Percentiles rank a stretch among this genome's conserved stretches.
Evolutionary conservation across 2,797 vertebrate genomes (phyloP).

Genomic region (Gymnocypris eckloni): DNA sequence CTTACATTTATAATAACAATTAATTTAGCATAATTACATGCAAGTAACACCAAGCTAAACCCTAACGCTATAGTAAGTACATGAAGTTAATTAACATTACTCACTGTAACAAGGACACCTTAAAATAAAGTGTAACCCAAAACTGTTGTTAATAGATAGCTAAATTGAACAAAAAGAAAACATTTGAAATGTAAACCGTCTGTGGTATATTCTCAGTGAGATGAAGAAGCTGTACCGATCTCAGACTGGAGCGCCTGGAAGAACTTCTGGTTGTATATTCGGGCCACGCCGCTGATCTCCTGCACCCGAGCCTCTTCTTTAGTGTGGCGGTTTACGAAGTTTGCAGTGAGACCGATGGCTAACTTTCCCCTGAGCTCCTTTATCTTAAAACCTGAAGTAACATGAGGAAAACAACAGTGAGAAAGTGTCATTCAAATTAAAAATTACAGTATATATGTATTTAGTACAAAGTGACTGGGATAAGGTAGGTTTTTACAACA

Average conservation of each 20-base stretch:
- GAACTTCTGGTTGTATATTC: slow-evolving; percentile 97
- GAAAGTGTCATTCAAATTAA: not conserved
- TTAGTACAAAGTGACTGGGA: not conserved
- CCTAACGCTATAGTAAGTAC: not conserved
- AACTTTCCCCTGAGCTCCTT: slow-evolving; percentile 92
- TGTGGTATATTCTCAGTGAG: not conserved
- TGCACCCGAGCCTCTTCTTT: slow-evolving; percentile 86
- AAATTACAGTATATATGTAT: not conserved
- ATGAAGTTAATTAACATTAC: not conserved
- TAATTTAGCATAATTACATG: not conserved
- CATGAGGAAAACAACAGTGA: not conserved
- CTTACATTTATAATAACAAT: not conserved
- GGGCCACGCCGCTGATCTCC: slow-evolving; percentile 94
- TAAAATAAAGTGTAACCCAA: not conserved
- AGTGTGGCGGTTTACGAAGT: slow-evolving; percentile 88
- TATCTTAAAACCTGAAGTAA: slow-evolving; percentile 84
- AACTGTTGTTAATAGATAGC: not conserved
- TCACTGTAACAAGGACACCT: not conserved
- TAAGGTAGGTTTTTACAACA: not conserved
- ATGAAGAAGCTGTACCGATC: slow-evolving; percentile 78
- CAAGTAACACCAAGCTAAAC: not conserved
- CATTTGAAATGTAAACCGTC: not conserved
- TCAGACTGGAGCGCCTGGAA: slow-evolving; percentile 89
- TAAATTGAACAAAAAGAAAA: not conserved
- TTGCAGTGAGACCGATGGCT: slow-evolving; percentile 94